A percentile compares a stretch with the other conserved stretches of the same genome.
phyloP scores from a whole-genome alignment of 2,113 vertebrate species.

The Pithys albifrons region DNA sequence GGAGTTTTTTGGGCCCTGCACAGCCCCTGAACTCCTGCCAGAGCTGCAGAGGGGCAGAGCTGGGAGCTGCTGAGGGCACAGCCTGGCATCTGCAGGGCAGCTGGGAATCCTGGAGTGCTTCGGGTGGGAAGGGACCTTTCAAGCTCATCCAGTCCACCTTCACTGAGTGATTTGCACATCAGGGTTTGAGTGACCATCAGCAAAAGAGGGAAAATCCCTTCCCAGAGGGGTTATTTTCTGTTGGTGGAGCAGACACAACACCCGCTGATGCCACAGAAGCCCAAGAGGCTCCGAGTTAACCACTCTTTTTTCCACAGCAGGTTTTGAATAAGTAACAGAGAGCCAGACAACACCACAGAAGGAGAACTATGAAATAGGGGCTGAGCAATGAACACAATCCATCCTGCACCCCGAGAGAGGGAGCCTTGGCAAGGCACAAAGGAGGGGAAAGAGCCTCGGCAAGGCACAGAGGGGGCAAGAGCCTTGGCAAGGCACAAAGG shows the following conservation, averaged over 20 bases:
- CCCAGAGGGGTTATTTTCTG: background rate
- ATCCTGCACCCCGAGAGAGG: background rate
- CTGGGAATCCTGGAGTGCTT: background rate
- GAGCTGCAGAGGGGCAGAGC: too few species aligned
- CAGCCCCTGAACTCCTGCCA: rapidly evolving
- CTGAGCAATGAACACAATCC: background rate
- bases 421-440: background rate
- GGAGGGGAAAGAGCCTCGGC: too few species aligned
- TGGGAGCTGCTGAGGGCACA: background rate
- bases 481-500: background rate
- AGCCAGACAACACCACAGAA: background rate
- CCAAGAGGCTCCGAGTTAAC: background rate
- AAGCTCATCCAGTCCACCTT: background rate
- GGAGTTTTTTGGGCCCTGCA: background rate
- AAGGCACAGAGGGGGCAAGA: background rate
- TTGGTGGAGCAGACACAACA: background rate
- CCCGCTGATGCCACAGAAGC: background rate
- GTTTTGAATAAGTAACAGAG: background rate
- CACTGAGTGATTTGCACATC: rapidly evolving
- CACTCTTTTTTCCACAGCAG: background rate
- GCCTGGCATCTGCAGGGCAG: background rate
- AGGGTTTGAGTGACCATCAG: background rate
- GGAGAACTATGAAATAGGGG: background rate
- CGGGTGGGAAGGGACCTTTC: background rate
- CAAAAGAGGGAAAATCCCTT: background rate